Conservation (phyloP, 2,888 invertebrate species). For the Ormia ochracea region DNA sequence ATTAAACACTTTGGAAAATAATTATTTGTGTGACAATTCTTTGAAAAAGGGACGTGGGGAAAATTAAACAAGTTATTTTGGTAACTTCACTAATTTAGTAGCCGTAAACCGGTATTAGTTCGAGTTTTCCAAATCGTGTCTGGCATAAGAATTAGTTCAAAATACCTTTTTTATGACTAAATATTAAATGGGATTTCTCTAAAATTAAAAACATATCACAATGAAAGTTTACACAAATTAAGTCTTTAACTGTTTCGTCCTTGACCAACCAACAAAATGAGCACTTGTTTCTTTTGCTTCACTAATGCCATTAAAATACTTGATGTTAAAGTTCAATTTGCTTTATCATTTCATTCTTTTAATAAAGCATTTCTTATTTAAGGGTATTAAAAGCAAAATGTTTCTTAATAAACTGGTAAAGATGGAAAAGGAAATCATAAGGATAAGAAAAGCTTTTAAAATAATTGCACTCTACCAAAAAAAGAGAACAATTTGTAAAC, state of each 20-base stretch:
- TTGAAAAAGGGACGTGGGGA: no score
- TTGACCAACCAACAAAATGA: neutral
- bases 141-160: no score
- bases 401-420: constrained; percentile 4
- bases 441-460: constrained; percentile 55
- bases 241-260: neutral
- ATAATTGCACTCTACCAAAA: constrained; percentile 47
- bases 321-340: constrained; percentile 28
- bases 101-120: no score
- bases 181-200: no score
- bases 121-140: no score
- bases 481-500: no score
- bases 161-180: no score
- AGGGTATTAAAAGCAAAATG: constrained; percentile 6
- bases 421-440: constrained; percentile 17
- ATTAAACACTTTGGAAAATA: no score
- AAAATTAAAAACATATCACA: no score
- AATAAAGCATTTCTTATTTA: neutral
- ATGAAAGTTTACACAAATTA: neutral
- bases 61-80: no score
- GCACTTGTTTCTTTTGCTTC: neutral
- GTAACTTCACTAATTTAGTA: no score
- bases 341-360: neutral
- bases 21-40: no score
- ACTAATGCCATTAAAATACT: constrained; percentile 27